Conservation (phyloP, 2,113 vertebrate genomes). For the Syngnathus floridae region DNA sequence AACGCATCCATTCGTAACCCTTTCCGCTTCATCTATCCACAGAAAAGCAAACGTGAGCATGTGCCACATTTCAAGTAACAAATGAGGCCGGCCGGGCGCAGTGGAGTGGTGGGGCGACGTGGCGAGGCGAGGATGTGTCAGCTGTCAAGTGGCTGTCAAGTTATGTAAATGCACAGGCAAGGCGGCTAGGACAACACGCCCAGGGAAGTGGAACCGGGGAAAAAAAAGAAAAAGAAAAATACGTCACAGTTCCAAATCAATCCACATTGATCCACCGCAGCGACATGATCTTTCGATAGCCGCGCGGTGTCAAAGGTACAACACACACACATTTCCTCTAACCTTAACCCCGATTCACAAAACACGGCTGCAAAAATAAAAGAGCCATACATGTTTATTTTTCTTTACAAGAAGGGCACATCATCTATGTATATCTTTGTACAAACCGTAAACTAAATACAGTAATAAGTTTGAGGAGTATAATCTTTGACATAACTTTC, state of each 20-base stretch:
- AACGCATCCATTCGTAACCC: background rate
- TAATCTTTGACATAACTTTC: slow-evolving; percentile 61
- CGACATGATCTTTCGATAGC: slow-evolving; percentile 47
- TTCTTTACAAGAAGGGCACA: slow-evolving; percentile 63
- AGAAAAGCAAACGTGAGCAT: background rate
- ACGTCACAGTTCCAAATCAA: slow-evolving; percentile 57
- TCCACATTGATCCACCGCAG: slow-evolving; percentile 47
- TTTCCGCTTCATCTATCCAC: background rate
- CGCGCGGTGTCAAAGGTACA: slow-evolving; percentile 31
- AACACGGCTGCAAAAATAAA: slow-evolving; percentile 38
- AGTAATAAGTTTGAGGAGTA: slow-evolving; percentile 52
- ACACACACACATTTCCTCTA: background rate
- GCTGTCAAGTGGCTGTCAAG: slow-evolving; percentile 50
- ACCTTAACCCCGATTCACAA: slow-evolving; percentile 5
- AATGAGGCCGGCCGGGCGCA: slow-evolving; percentile 9
- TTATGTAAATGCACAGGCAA: slow-evolving; percentile 54
- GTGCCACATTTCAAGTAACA: slow-evolving; percentile 27
- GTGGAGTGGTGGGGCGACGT: background rate
- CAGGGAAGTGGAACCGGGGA: slow-evolving; percentile 29
- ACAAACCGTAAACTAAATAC: slow-evolving; percentile 70
- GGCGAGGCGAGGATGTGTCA: slow-evolving; percentile 36
- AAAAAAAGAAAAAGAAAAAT: slow-evolving; percentile 42
- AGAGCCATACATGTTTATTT: slow-evolving; percentile 66
- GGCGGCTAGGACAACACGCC: slow-evolving; percentile 46
- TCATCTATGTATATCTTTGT: slow-evolving; percentile 40